phyloP scores from a whole-genome alignment of 2,888 invertebrate genomes.

The Hyles lineata region DNA sequence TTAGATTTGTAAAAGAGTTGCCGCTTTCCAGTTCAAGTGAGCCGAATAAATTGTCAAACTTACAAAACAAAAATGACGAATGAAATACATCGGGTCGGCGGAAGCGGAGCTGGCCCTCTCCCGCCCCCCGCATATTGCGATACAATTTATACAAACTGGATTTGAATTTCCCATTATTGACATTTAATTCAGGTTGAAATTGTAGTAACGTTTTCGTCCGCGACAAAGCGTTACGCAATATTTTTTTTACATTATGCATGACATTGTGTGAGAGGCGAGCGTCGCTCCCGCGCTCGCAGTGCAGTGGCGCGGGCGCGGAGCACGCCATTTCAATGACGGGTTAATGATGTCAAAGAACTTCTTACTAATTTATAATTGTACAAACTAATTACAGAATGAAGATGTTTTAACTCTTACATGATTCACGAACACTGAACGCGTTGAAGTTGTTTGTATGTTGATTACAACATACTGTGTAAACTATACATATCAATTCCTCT shows the following conservation, averaged over 20 bases:
- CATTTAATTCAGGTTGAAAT: constrained; percentile 38
- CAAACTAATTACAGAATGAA: no score
- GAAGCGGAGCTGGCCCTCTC: background rate
- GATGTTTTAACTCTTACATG: no score
- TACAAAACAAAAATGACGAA: background rate
- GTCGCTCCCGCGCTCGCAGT: background rate
- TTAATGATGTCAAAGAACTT: no score
- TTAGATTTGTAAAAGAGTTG: background rate
- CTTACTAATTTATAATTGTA: no score
- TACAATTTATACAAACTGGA: background rate
- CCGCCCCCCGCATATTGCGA: background rate
- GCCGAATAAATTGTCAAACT: background rate
- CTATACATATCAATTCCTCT: no score
- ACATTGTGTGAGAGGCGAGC: background rate
- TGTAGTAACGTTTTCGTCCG: background rate
- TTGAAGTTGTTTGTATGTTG: no score
- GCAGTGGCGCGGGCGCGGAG: no score
- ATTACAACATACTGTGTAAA: no score
- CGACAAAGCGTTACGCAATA: background rate
- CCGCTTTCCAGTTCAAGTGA: background rate
- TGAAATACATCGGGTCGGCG: background rate
- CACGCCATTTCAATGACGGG: no score
- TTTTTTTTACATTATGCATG: background rate
- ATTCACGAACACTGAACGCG: no score
- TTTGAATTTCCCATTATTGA: constrained; percentile 29